A percentile compares a stretch with the other conserved stretches of the same genome.
Evolutionary conservation across 2,888 invertebrate species (phyloP).

Genomic region (Hemistola chrysoprasaria): DNA sequence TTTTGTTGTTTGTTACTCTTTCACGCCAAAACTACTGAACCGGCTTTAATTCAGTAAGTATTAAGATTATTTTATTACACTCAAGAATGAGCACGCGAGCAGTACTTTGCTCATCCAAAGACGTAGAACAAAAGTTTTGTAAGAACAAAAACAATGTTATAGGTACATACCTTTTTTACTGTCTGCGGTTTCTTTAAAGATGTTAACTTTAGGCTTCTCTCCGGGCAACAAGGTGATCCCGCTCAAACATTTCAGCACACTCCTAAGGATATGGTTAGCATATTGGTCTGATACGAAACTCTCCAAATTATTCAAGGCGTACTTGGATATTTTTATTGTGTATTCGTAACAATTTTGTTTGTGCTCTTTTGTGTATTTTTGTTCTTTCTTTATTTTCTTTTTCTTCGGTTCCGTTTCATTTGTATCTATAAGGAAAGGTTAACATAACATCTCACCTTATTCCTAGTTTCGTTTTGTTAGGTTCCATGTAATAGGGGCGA

Average conservation of each 20-base stretch:
- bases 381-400: conserved; percentile 47
- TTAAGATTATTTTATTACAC: conserved; percentile 1
- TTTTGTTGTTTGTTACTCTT: no score
- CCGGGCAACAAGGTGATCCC: conserved; percentile 83
- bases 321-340: conserved; percentile 87
- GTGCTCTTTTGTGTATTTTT: conserved; percentile 69
- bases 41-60: no score
- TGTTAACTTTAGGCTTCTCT: conserved; percentile 67
- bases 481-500: no score
- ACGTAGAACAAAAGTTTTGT: no score
- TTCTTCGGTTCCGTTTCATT: conserved; percentile 51
- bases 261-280: conserved; percentile 89
- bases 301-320: conserved; percentile 91
- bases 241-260: conserved; percentile 86
- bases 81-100: no score
- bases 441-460: no score
- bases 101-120: no score
- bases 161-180: conserved; percentile 46
- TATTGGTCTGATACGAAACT: conserved; percentile 91
- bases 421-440: no score
- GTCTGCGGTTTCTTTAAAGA: conserved; percentile 50
- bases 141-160: background rate
- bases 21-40: no score
- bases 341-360: conserved; percentile 83
- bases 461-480: no score